Conservation (phyloP, 2,888 invertebrate genomes). For the Drosophila acutilabella region DNA sequence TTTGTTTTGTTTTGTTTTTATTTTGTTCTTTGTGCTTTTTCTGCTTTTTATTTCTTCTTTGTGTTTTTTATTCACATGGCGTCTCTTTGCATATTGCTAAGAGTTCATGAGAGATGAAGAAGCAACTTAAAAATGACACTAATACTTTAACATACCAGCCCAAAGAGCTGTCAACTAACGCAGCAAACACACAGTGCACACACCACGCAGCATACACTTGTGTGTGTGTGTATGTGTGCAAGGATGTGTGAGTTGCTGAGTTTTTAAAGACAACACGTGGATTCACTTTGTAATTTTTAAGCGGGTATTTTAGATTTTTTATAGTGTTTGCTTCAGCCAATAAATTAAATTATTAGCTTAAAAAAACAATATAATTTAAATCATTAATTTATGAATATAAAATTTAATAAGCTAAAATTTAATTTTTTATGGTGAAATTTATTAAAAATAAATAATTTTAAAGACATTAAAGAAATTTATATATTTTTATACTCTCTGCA, state of each 20-base stretch:
- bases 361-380: too few relatives aligned
- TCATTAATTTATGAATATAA: too few relatives aligned
- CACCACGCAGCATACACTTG: conserved; percentile 9
- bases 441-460: too few relatives aligned
- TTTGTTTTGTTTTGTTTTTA: conserved; percentile 10
- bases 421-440: too few relatives aligned
- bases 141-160: conserved; percentile 57
- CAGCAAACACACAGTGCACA: conserved; percentile 10
- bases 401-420: too few relatives aligned
- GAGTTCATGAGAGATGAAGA: conserved; percentile 65
- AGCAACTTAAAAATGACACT: conserved; percentile 71
- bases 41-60: not conserved
- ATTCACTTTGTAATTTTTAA: conserved; percentile 15
- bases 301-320: not conserved
- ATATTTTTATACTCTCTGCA: too few relatives aligned
- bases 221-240: not conserved
- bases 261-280: conserved; percentile 39
- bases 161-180: conserved; percentile 66
- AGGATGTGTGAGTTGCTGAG: conserved; percentile 17
- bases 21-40: conserved; percentile 1
- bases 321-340: not conserved
- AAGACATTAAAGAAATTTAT: too few relatives aligned
- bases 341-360: too few relatives aligned
- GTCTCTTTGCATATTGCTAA: conserved; percentile 52
- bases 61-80: conserved; percentile 13